phyloP scores from a whole-genome alignment of 2,797 vertebrate genomes.

The Sebastes steindachneri region DNA sequence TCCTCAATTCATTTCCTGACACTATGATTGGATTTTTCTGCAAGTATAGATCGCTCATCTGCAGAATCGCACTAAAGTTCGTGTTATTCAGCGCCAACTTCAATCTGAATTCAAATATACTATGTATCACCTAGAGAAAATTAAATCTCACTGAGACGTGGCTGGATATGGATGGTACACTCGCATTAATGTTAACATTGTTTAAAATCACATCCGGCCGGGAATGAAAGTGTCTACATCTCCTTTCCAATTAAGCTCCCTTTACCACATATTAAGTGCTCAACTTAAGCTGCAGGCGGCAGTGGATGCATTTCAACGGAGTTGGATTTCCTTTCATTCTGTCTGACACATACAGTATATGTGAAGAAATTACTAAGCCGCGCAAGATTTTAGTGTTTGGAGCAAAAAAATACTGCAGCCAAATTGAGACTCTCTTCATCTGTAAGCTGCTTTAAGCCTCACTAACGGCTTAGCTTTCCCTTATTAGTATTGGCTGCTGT shows the following conservation, averaged over 20 bases:
- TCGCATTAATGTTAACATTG: conserved; percentile 74
- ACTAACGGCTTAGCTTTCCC: conserved; percentile 69
- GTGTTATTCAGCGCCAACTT: conserved; percentile 23
- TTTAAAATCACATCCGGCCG: conserved; percentile 63
- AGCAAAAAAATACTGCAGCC: conserved; percentile 47
- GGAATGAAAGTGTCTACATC: conserved; percentile 56
- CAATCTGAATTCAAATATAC: conserved; percentile 37
- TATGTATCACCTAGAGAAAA: conserved; percentile 52
- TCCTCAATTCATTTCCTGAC: conserved; percentile 1
- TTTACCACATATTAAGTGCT: conserved; percentile 68
- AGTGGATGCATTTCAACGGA: conserved; percentile 61
- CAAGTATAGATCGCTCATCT: conserved; percentile 8
- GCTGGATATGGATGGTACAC: conserved; percentile 59
- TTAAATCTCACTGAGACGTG: conserved; percentile 60
- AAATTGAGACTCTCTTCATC: conserved; percentile 71
- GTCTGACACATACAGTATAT: conserved; percentile 59
- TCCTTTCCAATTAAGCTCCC: conserved; percentile 67
- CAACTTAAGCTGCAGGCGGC: conserved; percentile 63
- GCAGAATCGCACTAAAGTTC: neutral
- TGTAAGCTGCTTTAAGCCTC: conserved; percentile 73
- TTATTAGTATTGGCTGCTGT: conserved; percentile 71
- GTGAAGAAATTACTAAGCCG: conserved; percentile 64
- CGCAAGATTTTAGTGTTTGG: conserved; percentile 60
- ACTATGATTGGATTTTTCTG: conserved; percentile 3
- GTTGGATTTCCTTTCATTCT: conserved; percentile 65